phyloP scores from a whole-genome alignment of 2,113 vertebrate species.

The Speoplatyrhinus poulsoni region DNA sequence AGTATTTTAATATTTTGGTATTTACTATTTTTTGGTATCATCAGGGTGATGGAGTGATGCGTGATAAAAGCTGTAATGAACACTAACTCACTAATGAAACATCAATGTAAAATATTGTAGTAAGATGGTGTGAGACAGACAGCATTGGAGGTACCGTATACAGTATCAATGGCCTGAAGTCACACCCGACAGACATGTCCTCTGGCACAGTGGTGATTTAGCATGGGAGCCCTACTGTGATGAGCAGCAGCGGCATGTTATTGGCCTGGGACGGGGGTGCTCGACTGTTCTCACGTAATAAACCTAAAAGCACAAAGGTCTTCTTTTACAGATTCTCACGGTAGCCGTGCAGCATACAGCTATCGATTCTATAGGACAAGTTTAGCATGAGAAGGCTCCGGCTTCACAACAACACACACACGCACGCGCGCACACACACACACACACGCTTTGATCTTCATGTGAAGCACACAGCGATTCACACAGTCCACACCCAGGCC shows the following conservation, averaged over 20 bases:
- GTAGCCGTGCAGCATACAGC: conserved; percentile 6
- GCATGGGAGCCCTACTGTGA: conserved; percentile 21
- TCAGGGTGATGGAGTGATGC: too few species aligned
- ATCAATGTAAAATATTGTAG: too few species aligned
- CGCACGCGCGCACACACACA: conserved; percentile 15
- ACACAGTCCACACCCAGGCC: conserved; percentile 67
- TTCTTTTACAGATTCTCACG: conserved; percentile 59
- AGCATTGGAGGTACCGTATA: too few species aligned
- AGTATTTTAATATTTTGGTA: too few species aligned
- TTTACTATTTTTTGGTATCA: too few species aligned
- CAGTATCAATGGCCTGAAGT: too few species aligned
- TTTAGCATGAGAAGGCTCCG: conserved; percentile 49
- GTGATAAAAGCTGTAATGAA: too few species aligned
- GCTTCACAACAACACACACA: conserved; percentile 20
- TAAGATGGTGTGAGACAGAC: too few species aligned
- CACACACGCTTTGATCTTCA: conserved; percentile 56
- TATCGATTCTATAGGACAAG: conserved; percentile 30
- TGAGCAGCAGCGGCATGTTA: conserved; percentile 28
- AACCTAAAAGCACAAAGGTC: conserved; percentile 47
- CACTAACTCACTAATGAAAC: too few species aligned
- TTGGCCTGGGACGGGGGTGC: conserved; percentile 33
- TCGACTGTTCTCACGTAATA: conserved; percentile 31
- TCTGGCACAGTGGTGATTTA: not conserved
- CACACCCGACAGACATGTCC: too few species aligned
- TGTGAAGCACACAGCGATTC: conserved; percentile 67